A percentile compares a stretch with the other conserved stretches of the same genome.
phyloP scores from a whole-genome alignment of 2,797 vertebrate genomes.

The Cossypha dichroa region DNA sequence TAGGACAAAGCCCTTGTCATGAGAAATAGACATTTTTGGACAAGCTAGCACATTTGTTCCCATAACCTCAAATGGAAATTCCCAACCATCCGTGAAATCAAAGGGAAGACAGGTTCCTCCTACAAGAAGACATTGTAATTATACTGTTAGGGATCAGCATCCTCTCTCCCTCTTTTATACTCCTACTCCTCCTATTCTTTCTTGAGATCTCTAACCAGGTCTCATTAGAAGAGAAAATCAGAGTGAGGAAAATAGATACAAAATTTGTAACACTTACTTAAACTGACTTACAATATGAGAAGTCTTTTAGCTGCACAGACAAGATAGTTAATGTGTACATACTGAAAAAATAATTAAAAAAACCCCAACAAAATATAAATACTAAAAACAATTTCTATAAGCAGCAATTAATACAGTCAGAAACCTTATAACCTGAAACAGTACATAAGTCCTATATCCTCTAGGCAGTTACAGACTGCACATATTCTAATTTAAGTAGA shows the following conservation, averaged over 20 bases:
- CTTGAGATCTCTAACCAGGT: slow-evolving; percentile 35
- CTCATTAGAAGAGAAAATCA: slow-evolving; percentile 13
- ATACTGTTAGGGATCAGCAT: slow-evolving; percentile 26
- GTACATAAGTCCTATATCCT: background rate
- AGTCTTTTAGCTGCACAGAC: background rate
- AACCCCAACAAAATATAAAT: background rate
- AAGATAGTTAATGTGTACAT: background rate
- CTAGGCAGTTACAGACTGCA: background rate
- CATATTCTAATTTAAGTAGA: background rate
- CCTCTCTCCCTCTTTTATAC: slow-evolving; percentile 7
- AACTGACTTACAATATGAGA: background rate
- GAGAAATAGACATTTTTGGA: slow-evolving; percentile 31
- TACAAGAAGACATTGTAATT: slow-evolving; percentile 58
- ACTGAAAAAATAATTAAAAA: background rate
- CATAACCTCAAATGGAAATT: slow-evolving; percentile 58
- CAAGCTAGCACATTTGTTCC: slow-evolving; percentile 40
- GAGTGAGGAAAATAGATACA: background rate
- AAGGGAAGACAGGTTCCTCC: slow-evolving; percentile 51
- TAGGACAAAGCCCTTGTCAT: slow-evolving; percentile 38
- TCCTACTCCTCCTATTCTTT: slow-evolving; percentile 12
- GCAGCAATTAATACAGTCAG: background rate
- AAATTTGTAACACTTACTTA: background rate
- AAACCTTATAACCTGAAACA: background rate
- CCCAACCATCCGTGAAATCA: slow-evolving; percentile 60
- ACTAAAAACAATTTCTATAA: background rate